Base-by-base conservation (phyloP, 1,140 invertebrate species). In the Procambarus virginalis region DNA sequence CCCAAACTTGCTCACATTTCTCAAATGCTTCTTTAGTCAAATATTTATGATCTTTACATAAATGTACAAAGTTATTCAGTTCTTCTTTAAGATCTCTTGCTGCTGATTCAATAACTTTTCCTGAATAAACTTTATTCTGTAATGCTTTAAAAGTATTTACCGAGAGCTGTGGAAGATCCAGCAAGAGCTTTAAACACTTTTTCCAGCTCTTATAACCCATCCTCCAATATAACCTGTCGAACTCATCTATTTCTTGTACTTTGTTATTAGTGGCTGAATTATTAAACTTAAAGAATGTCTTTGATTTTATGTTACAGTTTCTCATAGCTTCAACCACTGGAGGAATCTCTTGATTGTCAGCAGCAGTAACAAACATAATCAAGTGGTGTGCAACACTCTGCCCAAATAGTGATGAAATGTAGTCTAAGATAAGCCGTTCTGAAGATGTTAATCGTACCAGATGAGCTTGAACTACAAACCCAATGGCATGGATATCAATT, bases 401-500 rank as follows among this genome's bases (percentile, higher is more conserved):
- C 46, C 86, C 86, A 88, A 82, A 88, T 49, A 88, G 20, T 73
- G 78, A 46, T 49, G 60, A 75, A 9, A 88, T 34, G 34, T 88
- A 76, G 22, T 88, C 78, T 60, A 88, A 70, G 60, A 88, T 48
- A 12, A 88, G 48, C 20, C 60, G 86, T n/a, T 88, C 86, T 68
- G 86, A 88, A 14, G 86, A 88, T 6, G 86, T 82, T 20, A 88
- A 55, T 20, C 79, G 86, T 22, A 88, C 86, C n/a, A 82, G 20
- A 17, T 88, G 77, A 49, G 86, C 86, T 34, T 81, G 86, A 10
- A 49, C 86, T 45, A 88, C 86, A 81, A 81, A 82, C 8, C 60
- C 86, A 51, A 88, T 82, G 55, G 86, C 86, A 82, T 88, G 86
- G 20, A 88, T 88, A 1, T 82, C 45, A 70, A 88, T 45, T 34